Conservation (phyloP, 2,797 vertebrate species). For the Pantherophis alleghaniensis region DNA sequence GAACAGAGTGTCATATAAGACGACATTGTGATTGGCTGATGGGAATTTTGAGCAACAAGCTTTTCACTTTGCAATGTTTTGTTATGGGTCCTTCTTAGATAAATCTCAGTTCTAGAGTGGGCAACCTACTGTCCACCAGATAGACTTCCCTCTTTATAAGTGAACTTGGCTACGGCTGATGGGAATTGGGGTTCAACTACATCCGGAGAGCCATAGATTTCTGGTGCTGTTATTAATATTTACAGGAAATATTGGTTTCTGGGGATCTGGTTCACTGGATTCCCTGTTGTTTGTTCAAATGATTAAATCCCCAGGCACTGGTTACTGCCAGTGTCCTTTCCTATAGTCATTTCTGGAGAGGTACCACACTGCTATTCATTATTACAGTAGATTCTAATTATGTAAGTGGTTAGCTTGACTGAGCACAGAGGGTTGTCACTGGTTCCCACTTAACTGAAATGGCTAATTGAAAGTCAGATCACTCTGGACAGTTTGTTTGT, state of each 20-base stretch:
- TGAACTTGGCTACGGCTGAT: not conserved
- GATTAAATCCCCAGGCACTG: not conserved
- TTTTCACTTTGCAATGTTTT: not conserved
- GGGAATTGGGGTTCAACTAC: not conserved
- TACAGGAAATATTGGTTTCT: not conserved
- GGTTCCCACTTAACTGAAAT: conserved; percentile 31
- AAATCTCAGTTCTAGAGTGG: conserved; percentile 19
- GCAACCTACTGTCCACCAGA: not conserved
- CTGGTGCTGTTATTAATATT: conserved; percentile 8
- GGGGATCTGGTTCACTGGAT: not conserved
- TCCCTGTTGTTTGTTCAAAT: conserved; percentile 28
- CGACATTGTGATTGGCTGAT: not conserved
- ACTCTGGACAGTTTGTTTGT: conserved; percentile 24
- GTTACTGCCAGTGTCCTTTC: not conserved
- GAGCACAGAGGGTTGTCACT: not conserved
- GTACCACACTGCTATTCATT: conserved; percentile 40
- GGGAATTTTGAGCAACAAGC: not conserved
- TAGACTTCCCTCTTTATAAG: not conserved
- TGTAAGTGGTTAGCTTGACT: conserved; percentile 19
- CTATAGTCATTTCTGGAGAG: conserved; percentile 34
- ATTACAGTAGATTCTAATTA: conserved; percentile 41
- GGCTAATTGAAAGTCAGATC: conserved; percentile 38
- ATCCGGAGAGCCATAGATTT: not conserved
- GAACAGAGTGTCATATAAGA: not conserved
- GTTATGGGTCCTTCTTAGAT: not conserved